These are phyloP conservation scores for Congeria kusceri DNA, from an alignment of 2,888 invertebrate genomes.

Conservation along the genomic window DNA sequence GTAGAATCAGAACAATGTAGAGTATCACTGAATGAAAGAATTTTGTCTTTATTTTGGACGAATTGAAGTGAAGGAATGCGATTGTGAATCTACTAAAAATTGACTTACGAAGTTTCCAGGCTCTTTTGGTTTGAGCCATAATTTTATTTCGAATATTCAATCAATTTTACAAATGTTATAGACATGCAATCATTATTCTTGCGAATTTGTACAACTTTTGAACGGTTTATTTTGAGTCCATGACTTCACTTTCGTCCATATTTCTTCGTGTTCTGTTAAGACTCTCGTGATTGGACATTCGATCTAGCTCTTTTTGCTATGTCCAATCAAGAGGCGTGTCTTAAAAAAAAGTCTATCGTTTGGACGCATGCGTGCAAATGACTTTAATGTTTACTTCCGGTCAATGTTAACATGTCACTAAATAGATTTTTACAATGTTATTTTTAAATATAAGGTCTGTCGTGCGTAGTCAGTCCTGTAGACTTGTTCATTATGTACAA, in stretches of 20 bases:
- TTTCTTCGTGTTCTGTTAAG: constrained; percentile 15
- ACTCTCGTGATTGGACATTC: constrained; percentile 34
- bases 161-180: too few relatives aligned
- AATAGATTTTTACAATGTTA: neutral
- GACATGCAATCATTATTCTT: too few relatives aligned
- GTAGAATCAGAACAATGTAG: too few relatives aligned
- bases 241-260: constrained; percentile 36
- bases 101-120: constrained; percentile 93
- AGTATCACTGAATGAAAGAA: too few relatives aligned
- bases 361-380: neutral
- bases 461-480: constrained; percentile 15
- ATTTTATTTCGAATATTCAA: neutral
- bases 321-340: constrained; percentile 12
- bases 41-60: too few relatives aligned
- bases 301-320: neutral
- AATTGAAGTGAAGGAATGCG: too few relatives aligned
- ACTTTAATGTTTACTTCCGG: constrained; percentile 52
- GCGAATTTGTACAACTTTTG: too few relatives aligned
- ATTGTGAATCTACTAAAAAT: too few relatives aligned
- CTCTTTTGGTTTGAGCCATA: constrained; percentile 87
- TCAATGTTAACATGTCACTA: constrained; percentile 34
- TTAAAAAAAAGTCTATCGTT: too few relatives aligned
- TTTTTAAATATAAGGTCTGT: constrained; percentile 19
- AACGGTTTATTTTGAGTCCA: constrained; percentile 17
- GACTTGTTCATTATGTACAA: constrained; percentile 84